These are phyloP conservation scores for Hormiphora californensis DNA, from an alignment of 37 sponge, comb jelly and placozoan genomes.

Conservation along the genomic window DNA sequence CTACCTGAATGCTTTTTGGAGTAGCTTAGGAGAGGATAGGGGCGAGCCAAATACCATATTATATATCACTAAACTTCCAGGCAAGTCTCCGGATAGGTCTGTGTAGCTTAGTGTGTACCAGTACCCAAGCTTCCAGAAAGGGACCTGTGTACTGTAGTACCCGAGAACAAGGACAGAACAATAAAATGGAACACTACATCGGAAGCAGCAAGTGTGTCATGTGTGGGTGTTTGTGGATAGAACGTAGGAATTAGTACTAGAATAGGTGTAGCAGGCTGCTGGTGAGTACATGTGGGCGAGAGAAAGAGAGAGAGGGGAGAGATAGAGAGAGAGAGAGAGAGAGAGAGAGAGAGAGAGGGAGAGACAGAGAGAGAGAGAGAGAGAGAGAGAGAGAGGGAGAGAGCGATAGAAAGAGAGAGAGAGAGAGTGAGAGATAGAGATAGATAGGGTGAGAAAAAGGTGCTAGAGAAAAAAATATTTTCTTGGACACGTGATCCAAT, in stretches of 20 bases:
- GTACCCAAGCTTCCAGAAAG: too few relatives aligned
- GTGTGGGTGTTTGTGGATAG: not conserved
- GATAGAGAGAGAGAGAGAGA: not conserved
- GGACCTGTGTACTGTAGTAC: not conserved
- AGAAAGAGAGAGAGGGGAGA: not conserved
- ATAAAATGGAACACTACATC: not conserved
- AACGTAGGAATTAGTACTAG: not conserved
- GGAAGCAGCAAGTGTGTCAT: not conserved
- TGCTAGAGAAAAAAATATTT: too few relatives aligned
- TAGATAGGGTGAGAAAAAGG: not conserved
- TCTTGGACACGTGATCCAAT: too few relatives aligned
- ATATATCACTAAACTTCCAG: not conserved
- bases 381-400: not conserved
- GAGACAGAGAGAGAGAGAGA: not conserved
- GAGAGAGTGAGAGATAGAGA: not conserved
- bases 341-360: not conserved
- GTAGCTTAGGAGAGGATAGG: not conserved
- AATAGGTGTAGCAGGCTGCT: not conserved
- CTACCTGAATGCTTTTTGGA: not conserved
- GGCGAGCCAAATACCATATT: slow-evolving; percentile 15
- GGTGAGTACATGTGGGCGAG: not conserved
- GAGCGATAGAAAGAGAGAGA: not conserved
- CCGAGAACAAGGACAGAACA: not conserved
- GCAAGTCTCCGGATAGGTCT: too few relatives aligned
- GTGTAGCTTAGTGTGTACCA: too few relatives aligned